These are phyloP conservation scores for Loripinus fragilis DNA, from an alignment of 2,888 invertebrate genomes.

Conservation along the genomic window DNA sequence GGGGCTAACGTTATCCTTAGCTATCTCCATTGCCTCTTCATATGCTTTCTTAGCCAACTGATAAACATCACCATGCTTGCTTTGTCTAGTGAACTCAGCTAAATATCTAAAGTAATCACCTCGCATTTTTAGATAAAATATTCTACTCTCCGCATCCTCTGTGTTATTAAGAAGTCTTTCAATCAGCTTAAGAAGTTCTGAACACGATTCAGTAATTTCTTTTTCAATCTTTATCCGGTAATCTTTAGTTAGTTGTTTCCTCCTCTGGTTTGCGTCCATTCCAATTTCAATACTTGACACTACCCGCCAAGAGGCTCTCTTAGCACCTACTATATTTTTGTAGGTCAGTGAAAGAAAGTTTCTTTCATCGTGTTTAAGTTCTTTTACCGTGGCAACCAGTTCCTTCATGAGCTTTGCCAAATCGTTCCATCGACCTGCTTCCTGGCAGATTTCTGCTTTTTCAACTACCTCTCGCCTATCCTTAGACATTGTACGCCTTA, in stretches of 20 bases:
- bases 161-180: slow-evolving; percentile 37
- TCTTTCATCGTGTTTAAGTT: slow-evolving; percentile 37
- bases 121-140: slow-evolving; percentile 54
- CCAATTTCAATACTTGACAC: slow-evolving; percentile 43
- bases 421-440: slow-evolving; percentile 36
- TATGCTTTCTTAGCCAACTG: slow-evolving; percentile 98
- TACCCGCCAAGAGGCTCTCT: slow-evolving; percentile 48
- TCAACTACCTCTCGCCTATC: slow-evolving; percentile 38
- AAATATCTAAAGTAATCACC: slow-evolving; percentile 89
- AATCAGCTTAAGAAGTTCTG: slow-evolving; percentile 38
- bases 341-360: slow-evolving; percentile 44
- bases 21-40: slow-evolving; percentile 99
- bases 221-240: slow-evolving; percentile 44
- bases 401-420: slow-evolving; percentile 33
- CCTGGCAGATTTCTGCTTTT: slow-evolving; percentile 37
- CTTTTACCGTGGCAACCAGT: slow-evolving; percentile 31
- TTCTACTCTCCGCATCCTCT: slow-evolving; percentile 41
- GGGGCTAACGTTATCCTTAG: slow-evolving; percentile 97
- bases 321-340: slow-evolving; percentile 40
- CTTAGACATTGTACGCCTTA: too few species aligned
- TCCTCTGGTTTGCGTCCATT: slow-evolving; percentile 33
- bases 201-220: slow-evolving; percentile 40
- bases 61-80: slow-evolving; percentile 89
- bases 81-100: slow-evolving; percentile 95
- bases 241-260: slow-evolving; percentile 38